Conservation (phyloP, 2,113 vertebrate genomes). For the Procavia capensis region DNA sequence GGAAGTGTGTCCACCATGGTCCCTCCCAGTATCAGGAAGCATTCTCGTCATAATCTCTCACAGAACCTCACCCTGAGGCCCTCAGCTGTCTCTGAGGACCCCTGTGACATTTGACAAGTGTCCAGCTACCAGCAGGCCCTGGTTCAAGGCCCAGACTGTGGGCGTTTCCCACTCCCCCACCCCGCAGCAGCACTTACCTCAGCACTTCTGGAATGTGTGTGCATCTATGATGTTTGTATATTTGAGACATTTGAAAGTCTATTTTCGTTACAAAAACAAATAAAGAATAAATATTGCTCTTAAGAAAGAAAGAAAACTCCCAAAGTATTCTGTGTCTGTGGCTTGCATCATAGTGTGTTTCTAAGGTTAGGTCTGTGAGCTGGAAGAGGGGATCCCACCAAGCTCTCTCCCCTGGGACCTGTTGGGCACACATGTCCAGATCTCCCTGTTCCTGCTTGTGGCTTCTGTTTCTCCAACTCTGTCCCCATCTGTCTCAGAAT, state of each 20-base stretch:
- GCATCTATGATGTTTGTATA: conserved; percentile 67
- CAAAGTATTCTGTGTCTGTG: not conserved
- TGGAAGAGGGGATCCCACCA: accelerated
- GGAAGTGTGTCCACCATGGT: accelerated
- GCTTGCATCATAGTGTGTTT: not conserved
- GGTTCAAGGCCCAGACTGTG: not conserved
- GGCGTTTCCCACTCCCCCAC: accelerated
- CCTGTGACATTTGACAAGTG: not conserved
- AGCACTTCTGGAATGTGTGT: conserved; percentile 34
- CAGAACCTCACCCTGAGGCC: not conserved
- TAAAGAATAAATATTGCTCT: conserved; percentile 59
- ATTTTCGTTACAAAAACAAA: conserved; percentile 71
- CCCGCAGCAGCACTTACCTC: conserved; percentile 65
- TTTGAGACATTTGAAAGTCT: conserved; percentile 56
- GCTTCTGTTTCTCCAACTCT: not conserved
- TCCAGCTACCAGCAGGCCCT: not conserved
- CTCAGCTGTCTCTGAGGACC: accelerated
- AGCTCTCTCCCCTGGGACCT: accelerated
- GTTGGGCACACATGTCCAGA: not conserved
- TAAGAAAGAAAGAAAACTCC: not conserved
- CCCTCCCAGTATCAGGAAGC: not conserved
- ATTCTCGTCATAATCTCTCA: accelerated
- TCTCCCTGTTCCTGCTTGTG: not conserved
- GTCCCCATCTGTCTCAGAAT: not conserved
- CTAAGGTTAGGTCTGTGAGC: not conserved